Base-by-base conservation (phyloP, 2,888 invertebrate species). In the Rhodophaea formosa region DNA sequence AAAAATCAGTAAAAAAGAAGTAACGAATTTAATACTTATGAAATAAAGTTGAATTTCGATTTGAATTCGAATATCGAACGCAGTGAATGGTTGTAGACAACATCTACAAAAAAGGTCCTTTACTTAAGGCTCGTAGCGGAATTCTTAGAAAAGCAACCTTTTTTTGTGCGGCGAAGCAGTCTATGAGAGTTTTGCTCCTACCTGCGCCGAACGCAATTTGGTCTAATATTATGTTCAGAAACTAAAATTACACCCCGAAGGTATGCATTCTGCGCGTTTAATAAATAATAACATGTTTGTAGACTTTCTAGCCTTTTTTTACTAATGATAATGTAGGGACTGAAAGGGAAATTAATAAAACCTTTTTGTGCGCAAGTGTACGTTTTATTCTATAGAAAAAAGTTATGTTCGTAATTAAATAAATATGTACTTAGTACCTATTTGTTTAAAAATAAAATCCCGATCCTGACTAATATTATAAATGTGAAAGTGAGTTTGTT, bases 131-230 rank as follows among this genome's bases (percentile, higher is more conserved):
- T 66, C 61, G 53, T 57, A 62, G 59, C 62, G 60, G 64, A 70
- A 79, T 75, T 86, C 87, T 80, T 63, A 74, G 87, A 88, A 87
- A 77, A 63, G 62, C 63, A 62, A 77, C 77, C 78, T 76, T 85
- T 84, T 83, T 81, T 80, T 69, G 64, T 56, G 47, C 57, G 47
- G 14, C 42, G 63, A 62, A 56, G 62, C 60, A 60, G 66, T 67
- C 69, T 72, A 74, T 71, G 71, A 73, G 71, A 79, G 76, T 77
- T 79, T 77, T 67, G 59, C 56, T 45, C 74, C 72, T 83, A 84
- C 84, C 83, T 84, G 83, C 23, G 63, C 56, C n/a, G 47, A 57
- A 61, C 62, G 59, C 52, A 62, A 61, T 70, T 68, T 55, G 63
- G 61, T 64, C 62, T 62, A 30, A 58, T 60, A 51, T 59, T 63